Evolutionary conservation across 2,888 invertebrate species (phyloP).

Genomic region (Phania funesta): DNA sequence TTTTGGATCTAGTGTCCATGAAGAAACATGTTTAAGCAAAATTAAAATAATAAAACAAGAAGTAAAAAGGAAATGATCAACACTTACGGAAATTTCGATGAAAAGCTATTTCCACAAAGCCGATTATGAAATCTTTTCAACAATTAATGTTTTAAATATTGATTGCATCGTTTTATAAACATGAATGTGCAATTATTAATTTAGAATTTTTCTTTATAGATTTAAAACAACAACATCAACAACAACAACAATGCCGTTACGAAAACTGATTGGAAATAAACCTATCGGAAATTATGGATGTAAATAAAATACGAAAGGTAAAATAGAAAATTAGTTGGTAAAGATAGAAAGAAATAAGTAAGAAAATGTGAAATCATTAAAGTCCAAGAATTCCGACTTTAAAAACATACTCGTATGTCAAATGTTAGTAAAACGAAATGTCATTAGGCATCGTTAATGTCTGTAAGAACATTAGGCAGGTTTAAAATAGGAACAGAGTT

Average conservation of each 20-base stretch:
- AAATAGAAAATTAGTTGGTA: no score
- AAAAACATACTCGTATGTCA: no score
- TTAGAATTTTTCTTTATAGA: constrained; percentile 36
- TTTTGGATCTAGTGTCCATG: neutral
- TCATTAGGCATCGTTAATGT: neutral
- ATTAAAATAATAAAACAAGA: neutral
- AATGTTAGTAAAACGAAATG: neutral
- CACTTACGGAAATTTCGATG: neutral
- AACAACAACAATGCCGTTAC: neutral
- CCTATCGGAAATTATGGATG: no score
- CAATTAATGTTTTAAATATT: no score
- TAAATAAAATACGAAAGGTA: no score
- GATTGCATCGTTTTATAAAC: neutral
- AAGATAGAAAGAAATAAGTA: no score
- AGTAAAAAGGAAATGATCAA: neutral
- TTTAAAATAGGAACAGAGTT: constrained; percentile 44
- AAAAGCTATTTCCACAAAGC: neutral
- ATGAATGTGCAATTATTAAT: constrained; percentile 19
- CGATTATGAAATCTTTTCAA: neutral
- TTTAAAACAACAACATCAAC: neutral
- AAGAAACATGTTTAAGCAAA: neutral
- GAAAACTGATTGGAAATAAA: constrained; percentile 8
- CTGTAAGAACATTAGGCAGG: neutral
- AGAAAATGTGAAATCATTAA: no score
- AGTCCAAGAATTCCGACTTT: no score